A percentile compares a stretch with the other conserved stretches of the same genome.
Evolutionary conservation across 2,797 vertebrate genomes (phyloP).

Genomic region (Xenopus petersii): DNA sequence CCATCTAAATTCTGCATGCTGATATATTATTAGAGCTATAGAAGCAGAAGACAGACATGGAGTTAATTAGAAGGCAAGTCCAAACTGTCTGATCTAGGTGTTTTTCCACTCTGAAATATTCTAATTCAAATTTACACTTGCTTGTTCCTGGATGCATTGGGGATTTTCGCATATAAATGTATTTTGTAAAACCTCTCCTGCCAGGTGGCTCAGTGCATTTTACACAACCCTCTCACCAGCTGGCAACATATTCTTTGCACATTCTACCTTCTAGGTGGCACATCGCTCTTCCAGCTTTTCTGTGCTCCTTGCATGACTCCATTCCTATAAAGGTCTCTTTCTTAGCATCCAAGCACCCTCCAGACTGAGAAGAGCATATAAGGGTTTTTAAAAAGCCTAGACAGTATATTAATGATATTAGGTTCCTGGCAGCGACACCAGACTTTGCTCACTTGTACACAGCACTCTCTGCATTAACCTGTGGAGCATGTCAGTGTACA

Average conservation of each 20-base stretch:
- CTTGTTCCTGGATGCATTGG: constrained; percentile 25
- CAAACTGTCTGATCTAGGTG: constrained; percentile 2
- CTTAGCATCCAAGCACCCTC: neutral
- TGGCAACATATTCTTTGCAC: neutral
- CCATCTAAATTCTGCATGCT: neutral
- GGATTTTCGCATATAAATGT: constrained; percentile 18
- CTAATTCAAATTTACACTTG: constrained; percentile 26
- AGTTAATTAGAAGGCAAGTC: constrained; percentile 38
- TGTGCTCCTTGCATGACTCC: neutral
- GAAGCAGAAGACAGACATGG: constrained; percentile 23
- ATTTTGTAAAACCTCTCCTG: constrained; percentile 21
- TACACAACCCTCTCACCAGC: constrained; percentile 10
- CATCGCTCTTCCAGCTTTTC: neutral
- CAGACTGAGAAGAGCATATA: too few relatives aligned
- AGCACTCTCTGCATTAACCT: constrained; percentile 25
- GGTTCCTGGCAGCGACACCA: neutral
- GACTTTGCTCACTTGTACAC: neutral
- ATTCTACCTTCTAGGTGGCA: neutral
- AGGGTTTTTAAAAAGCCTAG: too few relatives aligned
- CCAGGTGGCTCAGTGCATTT: constrained; percentile 6
- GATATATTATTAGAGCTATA: neutral
- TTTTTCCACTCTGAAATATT: neutral
- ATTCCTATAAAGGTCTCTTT: neutral
- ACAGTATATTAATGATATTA: constrained; percentile 14
- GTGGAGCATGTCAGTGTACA: neutral